phyloP scores from a whole-genome alignment of 1,140 invertebrate genomes.

The Pristionchus pacificus region DNA sequence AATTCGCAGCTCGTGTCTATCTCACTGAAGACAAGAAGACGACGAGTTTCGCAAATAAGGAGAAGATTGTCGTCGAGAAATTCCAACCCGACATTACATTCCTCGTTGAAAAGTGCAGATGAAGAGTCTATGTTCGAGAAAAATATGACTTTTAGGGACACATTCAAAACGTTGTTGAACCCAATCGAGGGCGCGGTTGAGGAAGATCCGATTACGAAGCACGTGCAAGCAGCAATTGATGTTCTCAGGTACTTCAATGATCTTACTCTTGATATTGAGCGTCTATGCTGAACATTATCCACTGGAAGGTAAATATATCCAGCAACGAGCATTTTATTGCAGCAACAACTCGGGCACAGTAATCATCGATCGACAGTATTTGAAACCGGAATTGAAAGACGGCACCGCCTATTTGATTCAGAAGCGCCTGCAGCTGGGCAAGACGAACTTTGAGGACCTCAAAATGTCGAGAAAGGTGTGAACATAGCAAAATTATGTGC shows the following conservation, averaged over 20 bases:
- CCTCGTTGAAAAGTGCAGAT: neutral
- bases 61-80: neutral
- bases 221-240: too few species aligned
- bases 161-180: neutral
- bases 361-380: neutral
- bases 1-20: too few species aligned
- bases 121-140: too few species aligned
- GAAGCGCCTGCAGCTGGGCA: neutral
- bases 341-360: neutral
- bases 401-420: neutral
- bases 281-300: neutral
- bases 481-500: neutral
- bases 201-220: neutral
- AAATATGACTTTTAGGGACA: neutral
- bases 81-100: neutral
- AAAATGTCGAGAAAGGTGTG: neutral
- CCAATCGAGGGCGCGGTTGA: neutral
- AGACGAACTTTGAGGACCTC: neutral
- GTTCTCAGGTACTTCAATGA: too few species aligned
- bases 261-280: too few species aligned
- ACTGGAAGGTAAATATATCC: neutral
- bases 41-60: neutral
- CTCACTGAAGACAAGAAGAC: too few species aligned
- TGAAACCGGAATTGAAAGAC: neutral
- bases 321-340: neutral